Base-by-base conservation (phyloP, 2,797 vertebrate species). In the Nyctalus aviator region DNA sequence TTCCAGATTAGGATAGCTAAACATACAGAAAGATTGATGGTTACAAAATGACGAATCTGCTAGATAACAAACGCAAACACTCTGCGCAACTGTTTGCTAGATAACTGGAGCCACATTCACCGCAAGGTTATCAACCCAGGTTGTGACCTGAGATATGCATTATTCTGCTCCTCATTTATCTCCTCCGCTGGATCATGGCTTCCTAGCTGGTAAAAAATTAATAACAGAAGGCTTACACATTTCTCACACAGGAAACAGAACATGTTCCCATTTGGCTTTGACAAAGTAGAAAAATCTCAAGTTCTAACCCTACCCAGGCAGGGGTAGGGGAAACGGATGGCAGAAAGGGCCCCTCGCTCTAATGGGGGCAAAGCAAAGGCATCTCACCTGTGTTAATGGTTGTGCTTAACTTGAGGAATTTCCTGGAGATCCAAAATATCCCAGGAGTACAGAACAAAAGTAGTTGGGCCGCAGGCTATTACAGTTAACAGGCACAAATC, bases 21-120 rank as follows among this genome's bases (percentile, higher is more conserved):
- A 57, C 73, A 90, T 81, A 73, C 30, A 68, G 77, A 69, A 95
- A 93, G 72, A 84, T 46, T 75, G 62, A 94, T 72, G 73, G 55
- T 93, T 94, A 91, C 85, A 85, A 88, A 96, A 92, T 94, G 83
- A 94, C 0, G 0, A 85, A 88, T 95, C 77, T 95, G 12, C 82
- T 83, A 75, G 72, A 71, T 92, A 95, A 48, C 69, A 83, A 96
- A 83, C 71, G 57, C 90, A 97, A 95, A 95, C 91, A 96, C 15
- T 76, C 35, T 87, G 66, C 0, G 0, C 59, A 88, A 90, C 69
- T 92, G 75, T 95, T 94, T 90, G 79, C 92, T 68, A 55, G 66
- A 90, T 91, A 82, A 93, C 68, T 14, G 64, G 37, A 94, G 76
- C 84, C 82, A 79, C 62, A 87, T 84, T 92, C 25, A 89, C 84